A percentile compares a stretch with the other conserved stretches of the same genome.
Evolutionary conservation across 2,797 vertebrate species (phyloP).

Genomic region (Myotis planiceps): DNA sequence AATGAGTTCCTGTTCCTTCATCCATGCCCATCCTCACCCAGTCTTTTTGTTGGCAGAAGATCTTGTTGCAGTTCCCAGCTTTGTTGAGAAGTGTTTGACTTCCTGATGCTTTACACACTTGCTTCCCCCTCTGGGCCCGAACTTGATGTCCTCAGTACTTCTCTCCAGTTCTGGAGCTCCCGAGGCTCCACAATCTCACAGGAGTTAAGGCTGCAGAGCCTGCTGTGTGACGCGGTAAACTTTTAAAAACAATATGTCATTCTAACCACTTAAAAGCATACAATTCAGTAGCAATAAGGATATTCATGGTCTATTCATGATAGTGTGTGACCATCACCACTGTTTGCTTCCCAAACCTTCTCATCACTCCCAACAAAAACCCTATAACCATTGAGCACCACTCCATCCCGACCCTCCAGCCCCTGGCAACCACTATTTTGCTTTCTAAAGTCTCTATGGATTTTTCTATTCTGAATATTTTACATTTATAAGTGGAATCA

Average conservation of each 20-base stretch:
- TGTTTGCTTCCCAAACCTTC: neutral
- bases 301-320: neutral
- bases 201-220: neutral
- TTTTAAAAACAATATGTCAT: neutral
- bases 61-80: neutral
- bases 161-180: neutral
- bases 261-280: neutral
- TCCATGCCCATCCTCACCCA: neutral
- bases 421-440: no score
- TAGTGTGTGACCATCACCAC: neutral
- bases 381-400: neutral
- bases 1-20: neutral
- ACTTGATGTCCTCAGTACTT: neutral
- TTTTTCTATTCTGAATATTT: neutral
- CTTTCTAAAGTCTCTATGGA: neutral
- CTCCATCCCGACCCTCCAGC: neutral
- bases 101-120: neutral
- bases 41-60: neutral
- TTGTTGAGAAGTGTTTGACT: neutral
- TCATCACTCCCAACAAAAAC: neutral
- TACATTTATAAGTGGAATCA: neutral
- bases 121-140: neutral
- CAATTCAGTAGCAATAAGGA: neutral
- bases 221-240: neutral
- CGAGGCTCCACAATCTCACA: neutral